Conservation (phyloP, 2,113 vertebrate species). For the Pan paniscus region DNA sequence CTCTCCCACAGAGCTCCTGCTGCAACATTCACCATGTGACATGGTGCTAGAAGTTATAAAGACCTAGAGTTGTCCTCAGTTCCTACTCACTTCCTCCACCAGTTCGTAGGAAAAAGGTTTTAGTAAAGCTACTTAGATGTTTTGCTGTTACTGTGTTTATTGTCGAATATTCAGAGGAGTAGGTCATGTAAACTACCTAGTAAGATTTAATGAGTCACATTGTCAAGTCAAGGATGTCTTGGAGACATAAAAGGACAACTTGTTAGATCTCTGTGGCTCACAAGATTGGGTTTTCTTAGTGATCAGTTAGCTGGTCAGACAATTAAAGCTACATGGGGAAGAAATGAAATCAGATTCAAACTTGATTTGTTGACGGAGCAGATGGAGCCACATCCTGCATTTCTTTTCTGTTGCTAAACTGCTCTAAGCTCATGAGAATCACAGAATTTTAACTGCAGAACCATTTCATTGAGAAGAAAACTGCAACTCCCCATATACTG, state of each 20-base stretch:
- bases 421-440: background rate
- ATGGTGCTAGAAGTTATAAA: background rate
- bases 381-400: background rate
- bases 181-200: background rate
- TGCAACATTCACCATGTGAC: background rate
- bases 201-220: background rate
- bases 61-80: background rate
- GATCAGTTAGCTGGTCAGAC: background rate
- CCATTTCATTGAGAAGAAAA: background rate
- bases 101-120: background rate
- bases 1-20: background rate
- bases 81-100: background rate
- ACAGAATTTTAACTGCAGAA: background rate
- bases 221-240: background rate
- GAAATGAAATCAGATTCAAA: background rate
- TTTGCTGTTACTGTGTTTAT: background rate
- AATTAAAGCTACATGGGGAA: background rate
- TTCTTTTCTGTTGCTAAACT: background rate
- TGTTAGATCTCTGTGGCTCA: background rate
- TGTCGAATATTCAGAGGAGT: background rate
- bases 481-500: background rate
- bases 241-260: background rate
- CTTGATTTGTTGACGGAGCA: background rate
- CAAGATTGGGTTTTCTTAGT: background rate
- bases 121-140: background rate